Base-by-base conservation (phyloP, 2,113 vertebrate genomes). In the Pygoscelis adeliae region DNA sequence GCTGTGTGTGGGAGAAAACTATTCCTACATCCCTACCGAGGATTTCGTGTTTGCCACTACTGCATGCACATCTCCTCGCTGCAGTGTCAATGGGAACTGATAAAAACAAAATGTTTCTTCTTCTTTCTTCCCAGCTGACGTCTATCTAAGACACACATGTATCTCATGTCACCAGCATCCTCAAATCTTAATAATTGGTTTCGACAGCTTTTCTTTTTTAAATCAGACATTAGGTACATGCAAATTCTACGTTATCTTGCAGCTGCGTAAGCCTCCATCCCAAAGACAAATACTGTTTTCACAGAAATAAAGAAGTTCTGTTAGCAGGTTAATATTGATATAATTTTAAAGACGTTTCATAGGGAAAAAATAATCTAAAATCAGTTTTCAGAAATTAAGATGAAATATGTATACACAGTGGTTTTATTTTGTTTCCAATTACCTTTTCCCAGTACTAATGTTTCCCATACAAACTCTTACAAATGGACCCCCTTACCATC, bases 1-100 rank as follows among this genome's bases (percentile, higher is more conserved):
- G 34, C 65, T 59, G 25, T 4, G 15, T 2, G 25, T 25, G 30
- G 36, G 73, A 82, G 20, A 67, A n/a, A 82, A 36, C 15, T 26
- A 25, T 62, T 73, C 50, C 72, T 71, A 59, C 16, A 38, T 10
- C 38, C 66, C 32, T 32, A 6, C 8, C 0, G 2, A 19, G 22
- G 46, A 46, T 17, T 72, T 63, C 0, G 1, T 14, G 13, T 36
- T 67, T 72, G 49, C 55, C 50, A 55, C 73, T 38, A 16, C 65
- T 38, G 58, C 62, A 70, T 0, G 2, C 67, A 26, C 2, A 0
- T 46, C 62, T 50, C 40, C 52, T 72, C 2, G 0, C 21, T 23
- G 30, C 40, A 74, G 4, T 18, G 17, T 21, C 59, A 47, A 78
- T 13, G 47, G 36, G 42, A 89, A 40, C 6, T 10, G 18, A 63